Base-by-base conservation (phyloP, 2,797 vertebrate species). In the Pipistrellus kuhlii region DNA sequence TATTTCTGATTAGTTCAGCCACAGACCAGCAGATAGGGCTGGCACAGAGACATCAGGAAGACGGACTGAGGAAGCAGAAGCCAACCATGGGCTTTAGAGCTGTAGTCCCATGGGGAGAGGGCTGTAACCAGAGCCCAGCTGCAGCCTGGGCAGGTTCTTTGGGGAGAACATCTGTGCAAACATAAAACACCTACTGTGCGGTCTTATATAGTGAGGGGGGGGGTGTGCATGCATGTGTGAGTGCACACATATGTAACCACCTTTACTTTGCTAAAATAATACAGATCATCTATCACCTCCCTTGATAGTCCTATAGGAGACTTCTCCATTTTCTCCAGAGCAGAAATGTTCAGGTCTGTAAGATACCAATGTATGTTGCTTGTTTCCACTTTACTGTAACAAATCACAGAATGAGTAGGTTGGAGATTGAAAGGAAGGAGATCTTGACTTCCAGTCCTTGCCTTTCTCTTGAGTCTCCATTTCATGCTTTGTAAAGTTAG, bases 181-280 rank as follows among this genome's bases (percentile, higher is more conserved):
- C 71, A 44, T n/a, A 57, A 93, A 82, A 23, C 8, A 72, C 9
- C 10, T 18, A 3, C 5, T 27, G 0, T 73, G 35, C 2, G 7
- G 20, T 17, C 35, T 94, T 84, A 38, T 27, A 14, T 9, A 35
- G 10, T 68, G 2, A 4, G 21, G 10, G 12, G 21, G 8, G 10
- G 12, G 21, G 8, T 1, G 48, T 30, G 11, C 11, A 46, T 48
- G 41, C 1, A 4, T 9, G 41, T 2, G 4, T 32, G 59, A 46
- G 20, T 10, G 18, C 23, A 27, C 53, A 27, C 4, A 2, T 17
- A 3, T 8, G 0, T 44, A 8, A 4, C 17, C 59, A 32, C 53
- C 35, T 94, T 72, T 51, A 73, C 38, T 55, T 91, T 76, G 7
- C 66, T 86, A 86, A 82, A 84, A 78, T 77, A n/a, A 51, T 66